Percentiles rank a stretch among this genome's conserved stretches.
These are phyloP conservation scores for Siniperca knerii DNA, from an alignment of 2,113 vertebrate species.

Conservation along the genomic window DNA sequence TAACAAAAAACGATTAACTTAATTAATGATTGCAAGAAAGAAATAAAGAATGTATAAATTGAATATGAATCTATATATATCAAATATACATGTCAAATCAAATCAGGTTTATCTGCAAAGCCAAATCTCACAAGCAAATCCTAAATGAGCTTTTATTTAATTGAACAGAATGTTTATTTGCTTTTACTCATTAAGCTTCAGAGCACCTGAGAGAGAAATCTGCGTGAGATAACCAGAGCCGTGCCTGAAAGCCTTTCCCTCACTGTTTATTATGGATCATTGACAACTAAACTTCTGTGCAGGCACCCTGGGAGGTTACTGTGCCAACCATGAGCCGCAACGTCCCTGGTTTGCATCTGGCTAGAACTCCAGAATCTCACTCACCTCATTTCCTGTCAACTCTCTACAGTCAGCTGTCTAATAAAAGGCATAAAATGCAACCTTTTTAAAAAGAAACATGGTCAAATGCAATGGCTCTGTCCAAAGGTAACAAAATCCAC, in stretches of 20 bases:
- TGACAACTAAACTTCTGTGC: neutral
- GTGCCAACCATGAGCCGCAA: neutral
- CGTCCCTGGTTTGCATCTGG: neutral
- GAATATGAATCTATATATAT: neutral
- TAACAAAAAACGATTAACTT: neutral
- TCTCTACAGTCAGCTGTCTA: neutral
- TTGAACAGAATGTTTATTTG: neutral
- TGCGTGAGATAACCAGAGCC: neutral
- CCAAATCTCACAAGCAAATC: neutral
- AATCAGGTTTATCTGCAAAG: neutral
- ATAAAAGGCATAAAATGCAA: neutral
- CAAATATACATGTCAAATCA: neutral
- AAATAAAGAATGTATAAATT: neutral
- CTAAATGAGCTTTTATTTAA: neutral
- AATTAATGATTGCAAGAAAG: neutral
- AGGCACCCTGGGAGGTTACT: neutral
- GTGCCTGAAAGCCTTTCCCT: neutral
- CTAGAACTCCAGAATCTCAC: neutral
- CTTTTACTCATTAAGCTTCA: slow-evolving; percentile 1
- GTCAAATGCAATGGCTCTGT: neutral
- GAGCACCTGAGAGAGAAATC: neutral
- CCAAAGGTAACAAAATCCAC: neutral
- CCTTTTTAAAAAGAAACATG: too few relatives aligned
- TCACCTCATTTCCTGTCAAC: neutral
- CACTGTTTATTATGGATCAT: neutral